These are phyloP conservation scores for Syngnathus typhle DNA, from an alignment of 2,113 vertebrate genomes.

Conservation along the genomic window DNA sequence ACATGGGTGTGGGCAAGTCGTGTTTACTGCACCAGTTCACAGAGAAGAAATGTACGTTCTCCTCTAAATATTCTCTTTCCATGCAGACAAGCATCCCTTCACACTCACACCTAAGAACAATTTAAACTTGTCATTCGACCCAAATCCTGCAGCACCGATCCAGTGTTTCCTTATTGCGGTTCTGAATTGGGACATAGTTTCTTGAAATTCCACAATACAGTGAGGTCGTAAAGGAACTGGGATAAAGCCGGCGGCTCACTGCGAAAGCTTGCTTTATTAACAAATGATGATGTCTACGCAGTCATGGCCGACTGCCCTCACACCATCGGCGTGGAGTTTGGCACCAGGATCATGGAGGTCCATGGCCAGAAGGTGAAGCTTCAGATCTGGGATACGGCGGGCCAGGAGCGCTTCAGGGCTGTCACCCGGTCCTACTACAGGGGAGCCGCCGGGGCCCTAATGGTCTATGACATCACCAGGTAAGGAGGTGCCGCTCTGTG, in stretches of 20 bases:
- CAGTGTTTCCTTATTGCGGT: background rate
- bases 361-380: slow-evolving; percentile 99
- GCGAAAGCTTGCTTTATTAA: background rate
- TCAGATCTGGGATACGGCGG: slow-evolving; percentile 99
- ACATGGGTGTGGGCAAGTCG: slow-evolving; percentile 77
- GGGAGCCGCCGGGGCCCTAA: slow-evolving; percentile 93
- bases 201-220: too few relatives aligned
- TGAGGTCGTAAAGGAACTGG: background rate
- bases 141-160: too few relatives aligned
- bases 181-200: background rate
- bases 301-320: slow-evolving; percentile 99
- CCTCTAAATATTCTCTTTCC: background rate
- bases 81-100: too few relatives aligned
- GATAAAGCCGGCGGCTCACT: too few relatives aligned
- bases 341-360: slow-evolving; percentile 98
- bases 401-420: slow-evolving; percentile 95
- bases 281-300: slow-evolving; percentile 38
- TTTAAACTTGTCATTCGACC: too few relatives aligned
- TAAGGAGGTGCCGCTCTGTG: slow-evolving; percentile 27
- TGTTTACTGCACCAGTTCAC: slow-evolving; percentile 79
- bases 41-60: slow-evolving; percentile 77
- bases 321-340: slow-evolving; percentile 98
- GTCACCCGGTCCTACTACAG: slow-evolving; percentile 98
- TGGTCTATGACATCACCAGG: slow-evolving; percentile 99
- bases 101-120: too few relatives aligned